Percentiles rank a stretch among this genome's conserved stretches.
Conservation (phyloP, 1,140 invertebrate genomes). For the Battus philenor region DNA sequence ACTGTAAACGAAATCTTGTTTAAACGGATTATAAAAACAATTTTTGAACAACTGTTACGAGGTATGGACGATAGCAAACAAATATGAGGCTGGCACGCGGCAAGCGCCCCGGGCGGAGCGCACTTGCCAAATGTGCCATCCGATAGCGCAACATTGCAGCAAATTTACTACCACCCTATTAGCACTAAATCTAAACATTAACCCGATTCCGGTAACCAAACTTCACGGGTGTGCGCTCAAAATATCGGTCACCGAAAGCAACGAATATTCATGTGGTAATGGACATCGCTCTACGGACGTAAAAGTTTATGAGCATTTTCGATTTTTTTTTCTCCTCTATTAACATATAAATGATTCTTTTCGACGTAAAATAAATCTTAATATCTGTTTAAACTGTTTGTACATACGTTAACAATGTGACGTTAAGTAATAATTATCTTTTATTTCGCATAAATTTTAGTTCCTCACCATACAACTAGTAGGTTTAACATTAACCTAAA, state of each 20-base stretch:
- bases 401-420: no score
- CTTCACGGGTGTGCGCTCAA: constrained; percentile 52
- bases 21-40: constrained; percentile 48
- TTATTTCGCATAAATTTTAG: no score
- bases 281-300: constrained; percentile 19
- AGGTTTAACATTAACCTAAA: no score
- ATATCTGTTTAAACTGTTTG: no score
- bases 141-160: constrained; percentile 67
- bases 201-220: constrained; percentile 68
- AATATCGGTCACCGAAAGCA: constrained; percentile 55
- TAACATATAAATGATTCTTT: no score
- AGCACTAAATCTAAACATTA: constrained; percentile 76
- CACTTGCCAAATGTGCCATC: constrained; percentile 69
- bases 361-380: no score
- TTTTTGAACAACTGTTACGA: constrained; percentile 46
- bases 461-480: no score
- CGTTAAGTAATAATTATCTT: no score
- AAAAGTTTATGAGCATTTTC: no score
- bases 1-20: constrained; percentile 15
- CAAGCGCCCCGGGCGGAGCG: constrained; percentile 38
- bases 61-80: constrained; percentile 39
- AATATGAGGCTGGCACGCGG: constrained; percentile 60
- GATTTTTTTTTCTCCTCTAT: no score
- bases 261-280: constrained; percentile 1
- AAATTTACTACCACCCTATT: constrained; percentile 73